Evolutionary conservation across 1,140 invertebrate species (phyloP).

Genomic region (Aphaenogaster ashmeadi): DNA sequence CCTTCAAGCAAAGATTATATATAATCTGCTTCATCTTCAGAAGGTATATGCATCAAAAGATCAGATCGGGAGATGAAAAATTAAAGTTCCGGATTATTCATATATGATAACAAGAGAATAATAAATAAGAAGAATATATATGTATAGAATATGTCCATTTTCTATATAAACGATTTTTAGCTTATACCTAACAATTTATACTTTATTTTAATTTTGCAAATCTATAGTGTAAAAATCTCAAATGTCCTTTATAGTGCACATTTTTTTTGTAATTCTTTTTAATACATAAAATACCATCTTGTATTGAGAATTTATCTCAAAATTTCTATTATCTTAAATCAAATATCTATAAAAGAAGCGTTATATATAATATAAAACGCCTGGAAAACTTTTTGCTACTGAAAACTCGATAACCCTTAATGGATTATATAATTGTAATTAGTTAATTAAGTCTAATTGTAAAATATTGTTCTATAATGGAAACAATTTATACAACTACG

Average conservation of each 20-base stretch:
- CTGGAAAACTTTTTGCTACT: background rate
- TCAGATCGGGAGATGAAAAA: background rate
- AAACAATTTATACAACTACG: background rate
- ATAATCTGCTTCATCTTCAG: slow-evolving; percentile 13
- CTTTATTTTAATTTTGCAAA: background rate
- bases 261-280: background rate
- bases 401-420: background rate
- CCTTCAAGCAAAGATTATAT: background rate
- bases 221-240: background rate
- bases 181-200: background rate
- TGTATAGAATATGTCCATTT: background rate
- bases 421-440: background rate
- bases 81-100: background rate
- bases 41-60: background rate
- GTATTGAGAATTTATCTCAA: background rate
- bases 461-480: background rate
- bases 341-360: background rate
- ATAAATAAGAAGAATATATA: background rate
- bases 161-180: background rate
- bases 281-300: background rate
- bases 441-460: slow-evolving; percentile 11
- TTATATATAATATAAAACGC: background rate
- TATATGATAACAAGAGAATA: background rate
- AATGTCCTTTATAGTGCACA: background rate
- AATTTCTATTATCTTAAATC: background rate